Percentiles rank a stretch among this genome's conserved stretches.
Conservation (phyloP, 2,113 vertebrate species). For the Aleadryas rufinucha region DNA sequence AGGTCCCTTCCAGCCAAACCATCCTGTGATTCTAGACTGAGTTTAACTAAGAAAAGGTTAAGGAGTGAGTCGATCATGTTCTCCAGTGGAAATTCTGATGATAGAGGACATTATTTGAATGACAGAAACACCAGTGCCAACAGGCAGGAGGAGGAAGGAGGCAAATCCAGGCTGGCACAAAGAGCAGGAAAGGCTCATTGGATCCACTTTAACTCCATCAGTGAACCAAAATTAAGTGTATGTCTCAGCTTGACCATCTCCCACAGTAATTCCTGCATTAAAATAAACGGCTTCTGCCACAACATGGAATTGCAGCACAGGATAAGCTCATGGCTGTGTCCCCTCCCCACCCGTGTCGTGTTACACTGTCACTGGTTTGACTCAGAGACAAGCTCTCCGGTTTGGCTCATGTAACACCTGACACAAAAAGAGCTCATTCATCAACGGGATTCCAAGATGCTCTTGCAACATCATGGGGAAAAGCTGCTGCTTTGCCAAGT, state of each 20-base stretch:
- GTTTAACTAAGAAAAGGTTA: not conserved
- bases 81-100: not conserved
- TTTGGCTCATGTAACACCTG: not conserved
- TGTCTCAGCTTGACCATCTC: not conserved
- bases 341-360: not conserved
- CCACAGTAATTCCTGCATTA: not conserved
- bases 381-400: not conserved
- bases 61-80: fast-evolving
- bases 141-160: not conserved
- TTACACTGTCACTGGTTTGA: not conserved
- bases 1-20: not conserved
- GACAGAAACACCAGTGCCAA: not conserved
- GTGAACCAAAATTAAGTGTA: not conserved
- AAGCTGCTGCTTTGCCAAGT: not conserved
- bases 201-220: not conserved
- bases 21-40: not conserved
- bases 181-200: not conserved
- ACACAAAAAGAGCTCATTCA: not conserved
- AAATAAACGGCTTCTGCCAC: not conserved
- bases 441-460: not conserved
- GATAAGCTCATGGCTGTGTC: not conserved
- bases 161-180: not conserved
- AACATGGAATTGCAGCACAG: not conserved
- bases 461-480: not conserved
- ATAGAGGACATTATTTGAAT: not conserved